A percentile compares a stretch with the other conserved stretches of the same genome.
Conservation (phyloP, 2,888 invertebrate genomes). For the Andrena bicolor region DNA sequence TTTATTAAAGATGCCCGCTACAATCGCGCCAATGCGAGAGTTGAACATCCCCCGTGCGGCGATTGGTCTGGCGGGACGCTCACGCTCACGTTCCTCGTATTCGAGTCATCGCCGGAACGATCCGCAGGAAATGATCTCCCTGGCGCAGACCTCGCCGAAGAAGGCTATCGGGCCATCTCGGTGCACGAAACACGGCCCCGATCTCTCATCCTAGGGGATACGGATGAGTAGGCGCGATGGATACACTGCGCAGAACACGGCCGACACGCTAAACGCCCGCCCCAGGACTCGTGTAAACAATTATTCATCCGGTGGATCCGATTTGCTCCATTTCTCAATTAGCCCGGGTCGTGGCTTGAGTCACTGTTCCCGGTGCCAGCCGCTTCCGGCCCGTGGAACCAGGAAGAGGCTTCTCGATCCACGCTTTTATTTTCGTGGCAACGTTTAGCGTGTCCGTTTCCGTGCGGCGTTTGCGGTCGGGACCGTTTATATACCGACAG, state of each 20-base stretch:
- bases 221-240: slow-evolving; percentile 70
- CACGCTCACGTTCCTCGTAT: slow-evolving; percentile 29
- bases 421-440: slow-evolving; percentile 35
- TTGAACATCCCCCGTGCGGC: too few species aligned
- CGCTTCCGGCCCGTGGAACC: slow-evolving; percentile 59
- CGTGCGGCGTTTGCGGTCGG: slow-evolving; percentile 11
- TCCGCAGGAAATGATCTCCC: slow-evolving; percentile 39
- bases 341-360: slow-evolving; percentile 46
- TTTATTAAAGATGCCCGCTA: too few species aligned
- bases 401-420: slow-evolving; percentile 45
- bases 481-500: neutral
- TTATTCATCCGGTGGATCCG: slow-evolving; percentile 68
- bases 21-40: too few species aligned
- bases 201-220: slow-evolving; percentile 60
- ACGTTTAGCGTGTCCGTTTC: neutral
- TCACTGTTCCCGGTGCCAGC: slow-evolving; percentile 40
- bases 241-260: slow-evolving; percentile 71
- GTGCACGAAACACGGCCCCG: slow-evolving; percentile 55
- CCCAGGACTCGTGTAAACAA: slow-evolving; percentile 70
- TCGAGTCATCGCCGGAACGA: slow-evolving; percentile 52
- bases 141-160: slow-evolving; percentile 37
- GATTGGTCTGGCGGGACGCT: too few species aligned
- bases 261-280: slow-evolving; percentile 66
- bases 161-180: slow-evolving; percentile 62
- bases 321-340: slow-evolving; percentile 68